Percentiles rank a stretch among this genome's conserved stretches.
These are phyloP conservation scores for Morpho achilles DNA, from an alignment of 2,888 invertebrate species.

Conservation along the genomic window DNA sequence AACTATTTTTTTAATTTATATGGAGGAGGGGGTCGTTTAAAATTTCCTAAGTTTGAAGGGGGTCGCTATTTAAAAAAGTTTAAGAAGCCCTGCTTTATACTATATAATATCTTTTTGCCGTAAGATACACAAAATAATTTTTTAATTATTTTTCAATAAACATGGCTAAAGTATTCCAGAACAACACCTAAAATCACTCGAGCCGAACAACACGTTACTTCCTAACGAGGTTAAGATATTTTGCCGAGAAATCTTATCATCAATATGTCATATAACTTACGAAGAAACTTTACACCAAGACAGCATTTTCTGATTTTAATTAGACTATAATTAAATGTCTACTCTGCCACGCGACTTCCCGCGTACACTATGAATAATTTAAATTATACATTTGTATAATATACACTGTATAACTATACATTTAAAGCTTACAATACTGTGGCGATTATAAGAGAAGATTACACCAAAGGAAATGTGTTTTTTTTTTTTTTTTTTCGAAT, in stretches of 20 bases:
- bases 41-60: too few species aligned
- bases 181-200: constrained; percentile 2
- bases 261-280: constrained; percentile 4
- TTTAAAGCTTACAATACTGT: constrained; percentile 2
- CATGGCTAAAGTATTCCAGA: too few species aligned
- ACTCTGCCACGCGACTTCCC: constrained; percentile 14
- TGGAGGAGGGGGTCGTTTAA: too few species aligned
- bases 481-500: too few species aligned
- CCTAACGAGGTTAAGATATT: constrained; percentile 1
- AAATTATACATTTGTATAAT: background rate
- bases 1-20: too few species aligned
- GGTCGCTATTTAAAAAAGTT: too few species aligned
- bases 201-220: constrained; percentile 2
- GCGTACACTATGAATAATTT: constrained; percentile 4
- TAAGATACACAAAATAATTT: too few species aligned
- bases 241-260: constrained; percentile 7
- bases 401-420: background rate
- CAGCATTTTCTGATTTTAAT: constrained; percentile 14
- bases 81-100: too few species aligned
- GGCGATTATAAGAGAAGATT: background rate
- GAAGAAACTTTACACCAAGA: constrained; percentile 10
- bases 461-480: constrained; percentile 14
- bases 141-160: too few species aligned
- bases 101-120: too few species aligned
- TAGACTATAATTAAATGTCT: constrained; percentile 16